Conservation (phyloP, 2,888 invertebrate genomes). For the Dyspetes luteomarginatus region DNA sequence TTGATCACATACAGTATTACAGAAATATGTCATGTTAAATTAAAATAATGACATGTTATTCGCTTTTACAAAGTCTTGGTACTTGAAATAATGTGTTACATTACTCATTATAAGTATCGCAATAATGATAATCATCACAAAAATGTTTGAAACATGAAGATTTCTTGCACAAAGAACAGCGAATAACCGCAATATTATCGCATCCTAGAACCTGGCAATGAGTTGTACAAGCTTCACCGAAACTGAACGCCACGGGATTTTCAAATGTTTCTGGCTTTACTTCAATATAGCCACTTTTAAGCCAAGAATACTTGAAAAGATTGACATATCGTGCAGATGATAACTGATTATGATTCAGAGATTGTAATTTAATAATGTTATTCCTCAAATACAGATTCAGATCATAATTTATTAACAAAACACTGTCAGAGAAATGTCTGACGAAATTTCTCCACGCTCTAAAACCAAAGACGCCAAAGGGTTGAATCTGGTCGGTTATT, state of each 20-base stretch:
- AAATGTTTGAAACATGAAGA: conserved; percentile 13
- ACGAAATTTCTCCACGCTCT: no score
- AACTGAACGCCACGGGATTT: conserved; percentile 1
- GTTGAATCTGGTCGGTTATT: no score
- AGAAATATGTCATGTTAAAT: no score
- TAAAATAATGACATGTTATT: no score
- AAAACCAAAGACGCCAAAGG: no score
- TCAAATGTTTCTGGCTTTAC: conserved; percentile 6
- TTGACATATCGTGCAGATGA: not conserved
- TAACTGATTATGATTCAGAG: not conserved
- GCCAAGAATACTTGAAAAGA: conserved; percentile 4
- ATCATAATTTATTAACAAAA: no score
- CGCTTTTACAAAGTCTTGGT: no score
- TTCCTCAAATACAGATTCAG: no score
- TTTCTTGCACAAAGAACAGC: not conserved
- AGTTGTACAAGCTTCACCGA: not conserved
- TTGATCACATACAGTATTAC: no score
- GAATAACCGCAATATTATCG: not conserved
- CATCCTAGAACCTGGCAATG: not conserved
- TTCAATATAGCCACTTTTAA: no score
- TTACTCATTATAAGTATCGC: not conserved
- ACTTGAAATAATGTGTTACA: no score
- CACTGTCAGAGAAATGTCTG: no score
- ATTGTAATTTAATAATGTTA: conserved; percentile 1
- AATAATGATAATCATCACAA: conserved; percentile 14